A percentile compares a stretch with the other conserved stretches of the same genome.
These are phyloP conservation scores for Zeuzera pyrina DNA, from an alignment of 2,888 invertebrate genomes.

Conservation along the genomic window DNA sequence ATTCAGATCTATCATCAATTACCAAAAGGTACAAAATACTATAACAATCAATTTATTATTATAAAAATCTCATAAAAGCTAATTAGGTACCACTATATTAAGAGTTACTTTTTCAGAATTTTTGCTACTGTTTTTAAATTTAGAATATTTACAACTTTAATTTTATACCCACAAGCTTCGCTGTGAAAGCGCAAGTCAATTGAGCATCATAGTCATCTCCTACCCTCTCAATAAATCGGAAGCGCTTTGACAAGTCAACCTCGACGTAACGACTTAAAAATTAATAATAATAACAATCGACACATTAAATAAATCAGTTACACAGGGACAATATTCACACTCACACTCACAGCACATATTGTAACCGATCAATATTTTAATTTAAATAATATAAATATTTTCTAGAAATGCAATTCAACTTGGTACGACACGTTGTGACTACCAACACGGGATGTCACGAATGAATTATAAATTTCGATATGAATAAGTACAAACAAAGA, in stretches of 20 bases:
- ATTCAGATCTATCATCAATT: slow-evolving; percentile 51
- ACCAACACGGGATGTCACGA: slow-evolving; percentile 32
- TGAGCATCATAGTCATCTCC: slow-evolving; percentile 57
- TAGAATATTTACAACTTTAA: slow-evolving; percentile 62
- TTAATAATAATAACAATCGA: slow-evolving; percentile 50
- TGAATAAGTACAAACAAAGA: slow-evolving; percentile 62
- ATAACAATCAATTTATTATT: slow-evolving; percentile 48
- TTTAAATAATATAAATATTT: slow-evolving; percentile 68
- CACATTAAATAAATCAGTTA: slow-evolving; percentile 67
- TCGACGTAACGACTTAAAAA: slow-evolving; percentile 32
- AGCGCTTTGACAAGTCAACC: slow-evolving; percentile 38
- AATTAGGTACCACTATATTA: slow-evolving; percentile 63
- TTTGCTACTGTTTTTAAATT: slow-evolving; percentile 58
- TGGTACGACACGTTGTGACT: slow-evolving; percentile 59
- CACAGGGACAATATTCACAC: slow-evolving; percentile 52
- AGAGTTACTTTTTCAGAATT: slow-evolving; percentile 48
- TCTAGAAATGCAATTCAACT: slow-evolving; percentile 70
- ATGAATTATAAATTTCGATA: slow-evolving; percentile 48
- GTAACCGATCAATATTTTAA: slow-evolving; percentile 55
- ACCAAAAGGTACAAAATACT: slow-evolving; percentile 57
- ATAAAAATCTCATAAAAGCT: slow-evolving; percentile 66
- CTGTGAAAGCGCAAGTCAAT: slow-evolving; percentile 65
- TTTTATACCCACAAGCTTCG: slow-evolving; percentile 54
- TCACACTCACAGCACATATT: slow-evolving; percentile 66
- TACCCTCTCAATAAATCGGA: slow-evolving; percentile 35